These are phyloP conservation scores for Philypnodon macrostomus DNA, from an alignment of 2,797 vertebrate genomes.

Conservation along the genomic window DNA sequence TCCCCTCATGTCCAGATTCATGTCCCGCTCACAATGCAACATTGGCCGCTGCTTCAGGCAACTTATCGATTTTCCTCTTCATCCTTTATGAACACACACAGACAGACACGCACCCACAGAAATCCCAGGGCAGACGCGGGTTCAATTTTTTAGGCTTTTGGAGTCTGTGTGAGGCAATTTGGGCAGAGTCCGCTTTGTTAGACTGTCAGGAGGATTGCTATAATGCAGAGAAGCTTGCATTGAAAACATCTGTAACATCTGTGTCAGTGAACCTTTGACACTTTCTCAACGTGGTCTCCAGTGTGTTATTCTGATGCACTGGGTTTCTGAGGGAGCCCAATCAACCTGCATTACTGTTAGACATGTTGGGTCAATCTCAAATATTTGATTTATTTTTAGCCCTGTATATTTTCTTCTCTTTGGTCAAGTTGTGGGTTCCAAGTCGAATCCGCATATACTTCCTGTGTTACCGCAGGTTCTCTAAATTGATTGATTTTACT, in stretches of 20 bases:
- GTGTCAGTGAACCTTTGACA: background rate
- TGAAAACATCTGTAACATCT: background rate
- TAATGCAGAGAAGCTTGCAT: background rate
- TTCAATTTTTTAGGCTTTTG: conserved; percentile 10
- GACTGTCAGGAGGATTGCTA: conserved; percentile 3
- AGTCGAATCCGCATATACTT: too few relatives aligned
- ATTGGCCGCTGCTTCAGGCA: conserved; percentile 31
- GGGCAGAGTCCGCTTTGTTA: conserved; percentile 4
- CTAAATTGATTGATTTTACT: too few relatives aligned
- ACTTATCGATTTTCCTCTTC: conserved; percentile 43
- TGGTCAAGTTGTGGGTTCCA: too few relatives aligned
- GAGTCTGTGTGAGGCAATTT: conserved; percentile 1
- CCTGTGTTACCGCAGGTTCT: too few relatives aligned
- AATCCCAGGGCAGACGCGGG: conserved; percentile 6
- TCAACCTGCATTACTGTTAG: too few relatives aligned
- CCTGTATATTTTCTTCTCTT: too few relatives aligned
- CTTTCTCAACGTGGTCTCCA: too few relatives aligned
- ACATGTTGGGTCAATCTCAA: too few relatives aligned
- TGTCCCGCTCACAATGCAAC: conserved; percentile 27
- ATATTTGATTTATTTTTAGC: too few relatives aligned
- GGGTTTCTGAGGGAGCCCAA: too few relatives aligned
- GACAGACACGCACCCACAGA: conserved; percentile 3
- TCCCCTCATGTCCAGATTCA: conserved; percentile 9
- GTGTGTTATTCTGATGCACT: too few relatives aligned
- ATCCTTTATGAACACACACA: background rate